Conservation (phyloP, 2,113 vertebrate genomes). For the Lagopus leucura region DNA sequence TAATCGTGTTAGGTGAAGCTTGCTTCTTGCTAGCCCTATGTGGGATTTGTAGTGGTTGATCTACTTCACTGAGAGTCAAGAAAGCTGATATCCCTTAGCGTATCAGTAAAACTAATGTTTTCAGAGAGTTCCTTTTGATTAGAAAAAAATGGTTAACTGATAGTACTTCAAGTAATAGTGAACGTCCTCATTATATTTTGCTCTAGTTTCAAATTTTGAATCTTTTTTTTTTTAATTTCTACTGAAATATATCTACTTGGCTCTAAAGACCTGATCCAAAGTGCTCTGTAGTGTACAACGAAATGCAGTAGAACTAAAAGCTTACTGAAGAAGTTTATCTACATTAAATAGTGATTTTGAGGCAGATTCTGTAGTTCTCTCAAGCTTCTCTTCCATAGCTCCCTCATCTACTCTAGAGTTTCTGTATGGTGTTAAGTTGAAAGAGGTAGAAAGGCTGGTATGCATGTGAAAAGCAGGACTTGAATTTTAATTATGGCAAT, state of each 20-base stretch:
- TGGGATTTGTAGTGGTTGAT: not conserved
- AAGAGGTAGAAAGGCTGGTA: not conserved
- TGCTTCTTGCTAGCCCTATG: not conserved
- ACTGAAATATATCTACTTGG: rapidly evolving
- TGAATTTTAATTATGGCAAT: not conserved
- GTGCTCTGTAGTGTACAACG: not conserved
- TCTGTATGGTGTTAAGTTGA: not conserved
- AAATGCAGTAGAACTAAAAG: not conserved
- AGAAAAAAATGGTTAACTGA: not conserved
- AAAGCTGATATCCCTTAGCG: not conserved
- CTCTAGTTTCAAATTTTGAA: not conserved
- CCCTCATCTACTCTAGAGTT: not conserved
- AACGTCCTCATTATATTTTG: not conserved
- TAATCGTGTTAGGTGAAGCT: not conserved
- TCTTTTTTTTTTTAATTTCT: not conserved
- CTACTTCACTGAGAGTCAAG: not conserved
- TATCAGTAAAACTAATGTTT: not conserved
- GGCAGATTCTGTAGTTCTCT: not conserved
- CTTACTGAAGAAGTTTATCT: not conserved
- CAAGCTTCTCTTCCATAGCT: not conserved
- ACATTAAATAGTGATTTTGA: not conserved
- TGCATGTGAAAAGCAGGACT: not conserved
- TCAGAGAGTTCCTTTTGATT: not conserved
- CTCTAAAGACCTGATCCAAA: not conserved
- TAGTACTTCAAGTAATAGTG: not conserved